These are phyloP conservation scores for Labeo catla DNA, from an alignment of 2,113 vertebrate genomes.

Conservation along the genomic window DNA sequence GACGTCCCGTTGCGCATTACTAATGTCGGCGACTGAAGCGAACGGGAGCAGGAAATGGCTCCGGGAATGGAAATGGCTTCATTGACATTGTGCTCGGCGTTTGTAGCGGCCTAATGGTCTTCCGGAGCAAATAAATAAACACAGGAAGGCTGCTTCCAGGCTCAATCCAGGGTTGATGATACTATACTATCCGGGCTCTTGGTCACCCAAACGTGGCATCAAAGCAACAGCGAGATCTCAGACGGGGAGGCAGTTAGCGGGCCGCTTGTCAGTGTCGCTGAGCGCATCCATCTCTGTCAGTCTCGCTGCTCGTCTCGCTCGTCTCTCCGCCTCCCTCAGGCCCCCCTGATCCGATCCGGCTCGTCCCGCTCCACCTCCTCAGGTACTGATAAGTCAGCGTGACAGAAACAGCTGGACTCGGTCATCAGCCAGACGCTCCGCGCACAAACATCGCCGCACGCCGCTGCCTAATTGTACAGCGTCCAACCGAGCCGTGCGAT, in stretches of 20 bases:
- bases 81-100: slow-evolving; percentile 46
- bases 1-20: background rate
- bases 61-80: too few relatives aligned
- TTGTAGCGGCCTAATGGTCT: slow-evolving; percentile 63
- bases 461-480: slow-evolving; percentile 39
- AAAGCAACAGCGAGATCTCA: background rate
- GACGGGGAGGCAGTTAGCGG: slow-evolving; percentile 12
- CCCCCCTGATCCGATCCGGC: background rate
- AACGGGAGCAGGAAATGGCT: slow-evolving; percentile 25
- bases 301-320: too few relatives aligned
- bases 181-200: too few relatives aligned
- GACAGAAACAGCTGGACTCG: slow-evolving; percentile 45
- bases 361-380: slow-evolving; percentile 4
- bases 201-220: too few relatives aligned
- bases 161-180: too few relatives aligned
- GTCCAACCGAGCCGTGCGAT: slow-evolving; percentile 13
- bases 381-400: slow-evolving; percentile 10
- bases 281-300: slow-evolving; percentile 35
- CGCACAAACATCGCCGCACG: slow-evolving; percentile 31
- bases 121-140: slow-evolving; percentile 62
- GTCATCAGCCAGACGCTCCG: slow-evolving; percentile 29
- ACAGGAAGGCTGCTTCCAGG: slow-evolving; percentile 26
- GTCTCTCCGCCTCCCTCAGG: background rate
- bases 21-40: background rate
- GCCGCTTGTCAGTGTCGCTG: slow-evolving; percentile 32